Base-by-base conservation (phyloP, 35 echinoderm and acorn worm genomes). In the Heliocidaris erythrogramma region DNA sequence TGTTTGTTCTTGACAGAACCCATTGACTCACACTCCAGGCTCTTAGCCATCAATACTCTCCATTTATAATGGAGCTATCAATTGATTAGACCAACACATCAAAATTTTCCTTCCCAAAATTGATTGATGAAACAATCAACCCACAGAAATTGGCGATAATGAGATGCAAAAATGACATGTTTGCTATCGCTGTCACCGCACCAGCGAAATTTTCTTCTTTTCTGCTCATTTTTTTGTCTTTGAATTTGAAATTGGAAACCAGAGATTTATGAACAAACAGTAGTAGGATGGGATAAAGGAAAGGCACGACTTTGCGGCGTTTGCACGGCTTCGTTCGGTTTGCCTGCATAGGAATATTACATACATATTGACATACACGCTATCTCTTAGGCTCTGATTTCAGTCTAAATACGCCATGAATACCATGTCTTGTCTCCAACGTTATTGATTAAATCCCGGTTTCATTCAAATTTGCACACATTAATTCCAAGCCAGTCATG, bases 131-230 rank as follows among this genome's bases (percentile, higher is more conserved):
- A 78, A 78, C 65, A 24, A n/a, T 78, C 65, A 78, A 78, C 14
- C 8, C 5, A n/a, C 65, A 21, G 24, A 78, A 6, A 78, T 78
- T 78, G 65, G 27, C 24, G 27, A 78, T 78, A 78, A 78, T 78
- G 65, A 78, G 65, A 78, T 78, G 65, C 65, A 78, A 78, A 78
- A 78, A 78, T 78, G 65, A 78, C 65, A 78, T 78, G 27, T 78
- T n/a, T 78, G 65, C 65, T n/a, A 5, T 78, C 65, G 27, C 65
- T 78, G 65, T n/a, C 65, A 18, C 21, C 21, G 27, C 65, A 78
- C 65, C 65, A 21, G 65, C 65, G n/a, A 78, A 21, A 78, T 78
- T 78, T 78, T 7, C 18, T n/a, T n/a, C n/a, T 69, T 78, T 78
- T 78, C 65, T 78, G 2, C 65, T 24, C 65, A 21, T 12, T 60